phyloP scores from a whole-genome alignment of 2,113 vertebrate species.

The Mastomys coucha region DNA sequence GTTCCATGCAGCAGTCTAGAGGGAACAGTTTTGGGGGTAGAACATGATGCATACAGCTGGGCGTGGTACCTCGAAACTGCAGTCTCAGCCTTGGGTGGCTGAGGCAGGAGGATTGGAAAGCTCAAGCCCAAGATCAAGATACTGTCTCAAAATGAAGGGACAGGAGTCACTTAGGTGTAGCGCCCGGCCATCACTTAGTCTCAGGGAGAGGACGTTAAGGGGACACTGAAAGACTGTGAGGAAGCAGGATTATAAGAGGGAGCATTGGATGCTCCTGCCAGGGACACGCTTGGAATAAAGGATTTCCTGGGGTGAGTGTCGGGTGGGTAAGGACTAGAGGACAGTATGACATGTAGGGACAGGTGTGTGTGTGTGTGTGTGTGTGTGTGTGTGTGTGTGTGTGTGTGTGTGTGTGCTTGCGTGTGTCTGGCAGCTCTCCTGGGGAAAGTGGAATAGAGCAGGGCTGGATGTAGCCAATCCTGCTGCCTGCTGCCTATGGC shows the following conservation, averaged over 20 bases:
- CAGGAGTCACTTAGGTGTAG: not conserved
- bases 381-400: not conserved
- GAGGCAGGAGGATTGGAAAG: not conserved
- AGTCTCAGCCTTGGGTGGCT: not conserved
- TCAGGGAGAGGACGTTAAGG: not conserved
- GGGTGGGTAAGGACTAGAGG: not conserved
- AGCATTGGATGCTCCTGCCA: not conserved
- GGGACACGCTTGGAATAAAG: not conserved
- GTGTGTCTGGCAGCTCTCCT: not conserved
- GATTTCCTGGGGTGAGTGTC: not conserved
- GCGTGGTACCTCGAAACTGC: not conserved
- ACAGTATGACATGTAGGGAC: not conserved
- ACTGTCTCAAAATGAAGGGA: not conserved
- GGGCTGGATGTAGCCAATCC: rapidly evolving
- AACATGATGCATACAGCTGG: not conserved
- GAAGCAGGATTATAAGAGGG: not conserved
- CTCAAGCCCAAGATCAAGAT: not conserved
- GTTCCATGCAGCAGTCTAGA: not conserved
- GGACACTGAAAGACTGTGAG: not conserved
- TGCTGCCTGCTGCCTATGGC: not conserved
- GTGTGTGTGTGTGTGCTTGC: too few relatives aligned
- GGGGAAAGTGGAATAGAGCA: not conserved
- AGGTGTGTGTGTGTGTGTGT: not conserved
- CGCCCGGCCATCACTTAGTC: rapidly evolving
- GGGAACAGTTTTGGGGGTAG: not conserved